phyloP scores from a whole-genome alignment of 2,113 vertebrate genomes.

The Pseudois nayaur region DNA sequence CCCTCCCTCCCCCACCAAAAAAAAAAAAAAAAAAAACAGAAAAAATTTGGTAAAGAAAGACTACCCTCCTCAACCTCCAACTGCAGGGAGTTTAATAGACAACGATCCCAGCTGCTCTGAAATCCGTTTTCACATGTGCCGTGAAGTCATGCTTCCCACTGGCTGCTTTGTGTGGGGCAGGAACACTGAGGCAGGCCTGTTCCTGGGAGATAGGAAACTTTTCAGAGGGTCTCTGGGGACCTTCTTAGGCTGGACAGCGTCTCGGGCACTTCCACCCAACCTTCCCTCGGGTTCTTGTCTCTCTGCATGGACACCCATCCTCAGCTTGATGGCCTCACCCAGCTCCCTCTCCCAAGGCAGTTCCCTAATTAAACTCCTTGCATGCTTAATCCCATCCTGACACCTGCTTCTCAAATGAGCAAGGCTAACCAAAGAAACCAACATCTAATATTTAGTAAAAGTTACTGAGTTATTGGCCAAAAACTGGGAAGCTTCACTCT shows the following conservation, averaged over 20 bases:
- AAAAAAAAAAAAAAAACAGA: too few species aligned
- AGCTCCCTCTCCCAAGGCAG: fast-evolving
- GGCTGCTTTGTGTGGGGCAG: neutral
- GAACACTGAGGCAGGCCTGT: neutral
- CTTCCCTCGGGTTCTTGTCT: neutral
- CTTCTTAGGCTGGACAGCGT: neutral
- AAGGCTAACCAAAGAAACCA: neutral
- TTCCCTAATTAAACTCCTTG: neutral
- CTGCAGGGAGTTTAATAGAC: fast-evolving
- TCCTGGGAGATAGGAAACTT: neutral
- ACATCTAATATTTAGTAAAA: neutral
- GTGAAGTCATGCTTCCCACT: neutral
- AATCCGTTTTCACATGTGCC: fast-evolving
- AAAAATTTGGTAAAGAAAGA: neutral
- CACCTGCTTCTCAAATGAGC: constrained; percentile 5
- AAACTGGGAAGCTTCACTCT: neutral
- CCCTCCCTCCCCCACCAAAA: too few species aligned
- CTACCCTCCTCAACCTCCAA: neutral
- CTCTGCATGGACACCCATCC: neutral
- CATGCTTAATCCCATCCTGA: neutral
- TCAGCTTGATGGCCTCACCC: neutral
- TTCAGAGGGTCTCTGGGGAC: neutral
- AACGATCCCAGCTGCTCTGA: neutral
- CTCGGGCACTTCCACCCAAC: too few species aligned
- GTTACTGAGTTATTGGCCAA: neutral